Evolutionary conservation across 1,140 invertebrate species (phyloP).

Genomic region (Mercenaria mercenaria): DNA sequence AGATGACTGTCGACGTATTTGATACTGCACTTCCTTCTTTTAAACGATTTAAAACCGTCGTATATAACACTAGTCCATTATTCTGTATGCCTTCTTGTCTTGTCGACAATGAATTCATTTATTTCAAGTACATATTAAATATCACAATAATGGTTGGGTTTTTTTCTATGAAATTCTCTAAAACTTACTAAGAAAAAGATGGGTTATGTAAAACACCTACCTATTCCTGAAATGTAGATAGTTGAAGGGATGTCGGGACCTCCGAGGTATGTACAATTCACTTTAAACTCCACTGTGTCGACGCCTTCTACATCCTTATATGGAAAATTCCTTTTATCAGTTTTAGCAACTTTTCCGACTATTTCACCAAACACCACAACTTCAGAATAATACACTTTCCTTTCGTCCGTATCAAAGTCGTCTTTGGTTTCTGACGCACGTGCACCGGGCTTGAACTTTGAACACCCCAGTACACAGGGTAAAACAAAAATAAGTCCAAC

Average conservation of each 20-base stretch:
- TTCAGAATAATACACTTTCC: conserved; percentile 19
- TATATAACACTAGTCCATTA: too few species aligned
- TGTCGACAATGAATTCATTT: too few species aligned
- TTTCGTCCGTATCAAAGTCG: not conserved
- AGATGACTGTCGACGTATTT: too few species aligned
- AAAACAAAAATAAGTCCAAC: not conserved
- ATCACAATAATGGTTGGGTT: too few species aligned
- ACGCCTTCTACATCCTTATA: conserved; percentile 16
- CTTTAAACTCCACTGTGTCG: conserved; percentile 9
- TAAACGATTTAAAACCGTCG: too few species aligned
- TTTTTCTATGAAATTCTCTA: too few species aligned
- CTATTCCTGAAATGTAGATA: conserved; percentile 34
- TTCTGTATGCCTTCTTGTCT: too few species aligned
- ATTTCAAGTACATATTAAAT: too few species aligned
- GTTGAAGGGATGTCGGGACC: not conserved
- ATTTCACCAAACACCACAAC: not conserved
- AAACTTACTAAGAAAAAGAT: too few species aligned
- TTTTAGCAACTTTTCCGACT: not conserved
- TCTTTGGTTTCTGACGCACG: not conserved
- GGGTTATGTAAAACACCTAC: too few species aligned
- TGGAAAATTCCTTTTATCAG: not conserved
- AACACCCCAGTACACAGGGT: not conserved
- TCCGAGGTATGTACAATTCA: not conserved
- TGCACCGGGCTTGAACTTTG: not conserved
- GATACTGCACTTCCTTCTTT: too few species aligned